Evolutionary conservation across 2,888 invertebrate species (phyloP).

Genomic region (Drosophila setosimentum): DNA sequence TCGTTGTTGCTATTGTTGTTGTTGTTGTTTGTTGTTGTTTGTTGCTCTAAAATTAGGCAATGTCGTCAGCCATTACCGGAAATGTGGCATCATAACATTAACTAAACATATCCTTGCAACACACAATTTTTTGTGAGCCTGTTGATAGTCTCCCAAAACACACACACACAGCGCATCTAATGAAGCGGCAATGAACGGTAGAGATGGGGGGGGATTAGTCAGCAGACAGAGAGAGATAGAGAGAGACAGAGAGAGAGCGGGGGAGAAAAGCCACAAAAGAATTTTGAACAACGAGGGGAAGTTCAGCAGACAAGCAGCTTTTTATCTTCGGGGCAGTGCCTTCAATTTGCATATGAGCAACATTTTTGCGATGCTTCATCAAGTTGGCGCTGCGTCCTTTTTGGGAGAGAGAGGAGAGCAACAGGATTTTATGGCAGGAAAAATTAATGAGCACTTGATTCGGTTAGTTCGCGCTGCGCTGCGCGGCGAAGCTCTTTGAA

Average conservation of each 20-base stretch:
- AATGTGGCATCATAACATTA: conserved; percentile 81
- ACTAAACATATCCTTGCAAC: conserved; percentile 78
- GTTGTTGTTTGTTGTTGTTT: conserved; percentile 15
- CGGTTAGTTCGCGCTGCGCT: conserved; percentile 58
- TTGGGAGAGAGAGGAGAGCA: conserved; percentile 2
- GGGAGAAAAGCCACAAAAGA: conserved; percentile 27
- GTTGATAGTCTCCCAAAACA: conserved; percentile 65
- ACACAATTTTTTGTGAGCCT: conserved; percentile 58
- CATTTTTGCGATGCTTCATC: conserved; percentile 58
- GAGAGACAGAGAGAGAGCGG: not conserved
- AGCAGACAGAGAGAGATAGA: not conserved
- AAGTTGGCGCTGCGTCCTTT: conserved; percentile 31
- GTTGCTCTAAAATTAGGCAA: conserved; percentile 60
- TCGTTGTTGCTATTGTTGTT: conserved; percentile 12
- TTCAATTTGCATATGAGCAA: conserved; percentile 65
- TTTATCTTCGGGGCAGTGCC: conserved; percentile 12
- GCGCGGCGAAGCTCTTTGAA: conserved; percentile 53
- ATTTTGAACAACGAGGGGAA: conserved; percentile 1
- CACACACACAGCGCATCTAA: conserved; percentile 53
- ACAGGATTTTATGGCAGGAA: conserved; percentile 43
- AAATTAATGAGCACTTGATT: conserved; percentile 67
- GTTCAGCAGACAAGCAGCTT: not conserved
- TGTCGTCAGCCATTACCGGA: conserved; percentile 44
- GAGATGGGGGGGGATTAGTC: not conserved
- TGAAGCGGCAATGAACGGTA: conserved; percentile 66